Evolutionary conservation across 2,113 vertebrate species (phyloP), one percentile per base, ranked within the genome.

Genomic region (Corydoras sp.): DNA sequence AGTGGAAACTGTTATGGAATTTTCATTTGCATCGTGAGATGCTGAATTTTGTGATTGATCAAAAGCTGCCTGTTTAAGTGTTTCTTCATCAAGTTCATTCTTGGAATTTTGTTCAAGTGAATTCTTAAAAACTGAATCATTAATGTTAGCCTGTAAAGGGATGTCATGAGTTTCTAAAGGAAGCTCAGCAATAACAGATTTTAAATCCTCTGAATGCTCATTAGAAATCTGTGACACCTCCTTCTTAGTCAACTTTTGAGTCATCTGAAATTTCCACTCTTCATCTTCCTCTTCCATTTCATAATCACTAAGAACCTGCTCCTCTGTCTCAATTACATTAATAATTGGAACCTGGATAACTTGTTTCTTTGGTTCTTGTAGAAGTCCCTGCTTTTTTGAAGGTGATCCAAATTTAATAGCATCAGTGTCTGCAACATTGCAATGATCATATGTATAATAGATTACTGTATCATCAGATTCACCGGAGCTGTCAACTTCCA

Each of bases 381-480:
- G 77, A 11, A 79, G 63, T 0, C 14, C 14, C 10, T 61, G 81
- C 30, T 69, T 84, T 35, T 83, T 79, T 14, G 78, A 74, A 8
- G 30, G 48, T n/a, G 31, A 1, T 68, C 51, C 55, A 68, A 64
- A 32, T 2, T 73, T 73, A 63, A 66, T 58, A 31, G 66, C 67
- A 18, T 77, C 0, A 24, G 66, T 7, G 29, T 66, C 24, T 32
- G 51, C 29, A 30, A 73, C 31, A n/a, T 30, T 64, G 70, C 73
- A 35, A 53, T 62, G 64, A 14, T 55, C 49, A 0, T 77, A 58
- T 11, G 82, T 68, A n/a, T 93, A 92, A 79, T 93, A 93, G 77
- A 93, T 92, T 7, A 94, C 91, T 0, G 93, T 94, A 74, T 94
- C 93, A n/a, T 94, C 93, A 0, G 93, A 95, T 15, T 94, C 93